Evolutionary conservation across 2,113 vertebrate species (phyloP).

Genomic region (Pelusios castaneus): DNA sequence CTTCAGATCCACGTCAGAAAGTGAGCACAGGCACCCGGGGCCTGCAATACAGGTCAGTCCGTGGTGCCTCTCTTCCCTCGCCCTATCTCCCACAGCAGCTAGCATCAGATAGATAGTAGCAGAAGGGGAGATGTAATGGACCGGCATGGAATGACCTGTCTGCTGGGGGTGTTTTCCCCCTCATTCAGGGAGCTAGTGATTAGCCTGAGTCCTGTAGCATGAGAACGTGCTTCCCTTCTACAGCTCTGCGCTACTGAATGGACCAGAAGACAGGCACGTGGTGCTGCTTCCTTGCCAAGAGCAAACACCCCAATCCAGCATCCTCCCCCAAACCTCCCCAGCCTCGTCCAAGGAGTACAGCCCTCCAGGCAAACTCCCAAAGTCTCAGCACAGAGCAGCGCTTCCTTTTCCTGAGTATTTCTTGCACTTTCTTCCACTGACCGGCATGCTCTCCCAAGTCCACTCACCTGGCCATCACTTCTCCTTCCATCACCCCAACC

Average conservation of each 20-base stretch:
- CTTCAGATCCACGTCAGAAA: background rate
- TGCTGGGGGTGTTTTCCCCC: background rate
- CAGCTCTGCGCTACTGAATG: background rate
- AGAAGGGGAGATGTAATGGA: background rate
- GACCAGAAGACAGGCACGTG: background rate
- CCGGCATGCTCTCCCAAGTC: background rate
- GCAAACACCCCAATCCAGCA: background rate
- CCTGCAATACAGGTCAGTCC: background rate
- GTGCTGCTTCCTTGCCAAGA: background rate
- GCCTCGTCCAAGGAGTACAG: fast-evolving
- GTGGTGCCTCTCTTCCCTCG: background rate
- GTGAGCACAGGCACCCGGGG: background rate
- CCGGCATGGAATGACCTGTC: background rate
- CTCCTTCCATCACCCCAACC: background rate
- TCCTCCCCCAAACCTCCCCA: background rate
- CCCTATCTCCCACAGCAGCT: background rate
- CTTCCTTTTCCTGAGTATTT: background rate
- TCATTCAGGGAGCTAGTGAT: background rate
- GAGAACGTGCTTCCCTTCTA: background rate
- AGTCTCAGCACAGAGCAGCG: background rate
- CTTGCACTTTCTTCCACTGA: background rate
- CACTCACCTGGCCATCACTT: background rate
- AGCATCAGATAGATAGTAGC: background rate
- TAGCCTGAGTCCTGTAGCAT: background rate
- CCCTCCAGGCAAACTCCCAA: background rate